Evolutionary conservation across 2,888 invertebrate genomes (phyloP), one percentile per base, ranked within the genome.

Genomic region (Microctonus brassicae): DNA sequence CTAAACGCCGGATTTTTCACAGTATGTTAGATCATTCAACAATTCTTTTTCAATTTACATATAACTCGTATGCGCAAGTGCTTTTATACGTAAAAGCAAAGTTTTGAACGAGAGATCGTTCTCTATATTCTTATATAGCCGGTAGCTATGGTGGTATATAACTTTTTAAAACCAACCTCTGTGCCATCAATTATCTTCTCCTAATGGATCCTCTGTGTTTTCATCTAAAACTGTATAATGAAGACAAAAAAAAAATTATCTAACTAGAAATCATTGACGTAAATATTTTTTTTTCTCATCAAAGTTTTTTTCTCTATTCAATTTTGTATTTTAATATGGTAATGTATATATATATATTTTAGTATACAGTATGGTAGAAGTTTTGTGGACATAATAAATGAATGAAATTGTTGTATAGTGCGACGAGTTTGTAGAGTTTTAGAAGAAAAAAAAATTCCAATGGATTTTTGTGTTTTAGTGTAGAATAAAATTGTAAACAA

Each of bases 81-180:
- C 60, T 65, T 55, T 70, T 53, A 39, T 60, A 65, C 61, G 64
- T 70, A 70, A 75, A 72, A 77, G 73, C 75, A 75, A 77, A 75
- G 75, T 76, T 75, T 60, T 52, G 36, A 70, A 62, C 53, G 26
- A 70, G 47, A 47, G 17, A 47, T 47, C 47, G 47, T 39, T 26
- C 64, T 65, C 36, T 47, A 47, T 47, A 17, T 17, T 47, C 47
- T 7, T 47, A 47, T 47, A 47, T 47, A 20, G 33, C 58, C 58
- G 64, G 70, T 65, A 74, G 70, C 71, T 65, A 58, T 70, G 17
- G 55, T 68, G 72, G 65, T 73, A 74, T 73, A 75, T 74, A 77
- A 75, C 77, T 77, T 75, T 75, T 77, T 70, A 75, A 75, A 77
- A 72, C 70, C 70, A 64, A 26, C 53, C 68, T 61, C 65, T 29